These are phyloP conservation scores for Melinaea marsaeus DNA, from an alignment of 2,888 invertebrate genomes.

Conservation along the genomic window DNA sequence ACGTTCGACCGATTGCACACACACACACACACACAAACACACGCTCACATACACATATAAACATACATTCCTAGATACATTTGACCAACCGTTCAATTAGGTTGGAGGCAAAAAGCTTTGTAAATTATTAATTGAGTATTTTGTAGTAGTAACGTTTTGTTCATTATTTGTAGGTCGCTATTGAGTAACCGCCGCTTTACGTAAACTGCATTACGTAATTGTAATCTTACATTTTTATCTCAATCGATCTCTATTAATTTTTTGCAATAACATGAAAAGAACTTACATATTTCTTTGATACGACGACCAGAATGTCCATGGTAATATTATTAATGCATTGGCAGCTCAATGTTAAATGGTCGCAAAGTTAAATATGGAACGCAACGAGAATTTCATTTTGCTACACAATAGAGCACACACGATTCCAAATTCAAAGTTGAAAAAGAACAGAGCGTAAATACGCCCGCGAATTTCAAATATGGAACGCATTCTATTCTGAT, in stretches of 20 bases:
- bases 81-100: conserved; percentile 36
- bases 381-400: conserved; percentile 68
- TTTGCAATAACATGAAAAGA: conserved; percentile 45
- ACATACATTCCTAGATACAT: conserved; percentile 49
- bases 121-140: conserved; percentile 32
- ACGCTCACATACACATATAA: conserved; percentile 62
- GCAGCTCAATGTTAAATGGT: conserved; percentile 17
- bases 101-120: conserved; percentile 29
- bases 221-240: conserved; percentile 36
- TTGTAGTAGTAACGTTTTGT: conserved; percentile 29
- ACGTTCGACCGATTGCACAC: conserved; percentile 71
- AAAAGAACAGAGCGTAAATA: conserved; percentile 55
- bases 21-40: conserved; percentile 43
- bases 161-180: conserved; percentile 38
- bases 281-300: not conserved
- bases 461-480: conserved; percentile 66
- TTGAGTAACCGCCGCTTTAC: conserved; percentile 42
- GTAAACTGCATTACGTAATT: conserved; percentile 45
- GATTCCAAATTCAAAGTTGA: conserved; percentile 71
- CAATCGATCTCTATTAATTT: conserved; percentile 49
- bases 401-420: conserved; percentile 73
- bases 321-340: not conserved
- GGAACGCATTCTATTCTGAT: conserved; percentile 67
- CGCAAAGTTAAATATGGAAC: conserved; percentile 41
- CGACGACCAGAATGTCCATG: not conserved